A percentile compares a stretch with the other conserved stretches of the same genome.
These are phyloP conservation scores for Bombus confusus DNA, from an alignment of 1,140 invertebrate genomes.

Conservation along the genomic window DNA sequence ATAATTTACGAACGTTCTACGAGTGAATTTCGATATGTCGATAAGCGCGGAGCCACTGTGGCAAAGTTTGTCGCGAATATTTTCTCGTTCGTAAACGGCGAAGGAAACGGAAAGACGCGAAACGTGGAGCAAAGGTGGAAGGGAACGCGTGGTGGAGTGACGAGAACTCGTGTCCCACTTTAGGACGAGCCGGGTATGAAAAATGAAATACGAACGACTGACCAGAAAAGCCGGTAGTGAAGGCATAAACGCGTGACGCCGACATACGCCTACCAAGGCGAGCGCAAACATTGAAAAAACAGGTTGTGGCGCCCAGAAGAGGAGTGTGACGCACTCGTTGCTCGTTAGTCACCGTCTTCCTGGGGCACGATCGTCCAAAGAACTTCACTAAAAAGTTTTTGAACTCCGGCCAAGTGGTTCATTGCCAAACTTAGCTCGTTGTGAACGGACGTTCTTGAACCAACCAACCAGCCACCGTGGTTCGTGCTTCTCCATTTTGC, in stretches of 20 bases:
- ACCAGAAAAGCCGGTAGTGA: conserved; percentile 37
- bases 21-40: background rate
- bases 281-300: conserved; percentile 51
- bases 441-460: background rate
- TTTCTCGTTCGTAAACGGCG: too few species aligned
- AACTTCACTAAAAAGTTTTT: conserved; percentile 32
- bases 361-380: background rate
- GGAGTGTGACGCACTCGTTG: conserved; percentile 36
- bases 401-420: conserved; percentile 50
- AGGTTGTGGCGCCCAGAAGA: conserved; percentile 53
- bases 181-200: conserved; percentile 30
- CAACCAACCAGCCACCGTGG: too few species aligned
- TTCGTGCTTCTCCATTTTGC: background rate
- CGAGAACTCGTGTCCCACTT: conserved; percentile 45
- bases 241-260: conserved; percentile 38
- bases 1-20: background rate
- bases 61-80: background rate
- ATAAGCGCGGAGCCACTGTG: background rate
- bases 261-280: background rate
- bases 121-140: too few species aligned
- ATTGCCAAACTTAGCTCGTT: conserved; percentile 23
- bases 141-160: background rate
- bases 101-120: background rate
- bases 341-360: conserved; percentile 37
- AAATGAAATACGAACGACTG: conserved; percentile 47